A percentile compares a stretch with the other conserved stretches of the same genome.
Evolutionary conservation across 1,140 invertebrate genomes (phyloP).

Genomic region (Bombus huntii): DNA sequence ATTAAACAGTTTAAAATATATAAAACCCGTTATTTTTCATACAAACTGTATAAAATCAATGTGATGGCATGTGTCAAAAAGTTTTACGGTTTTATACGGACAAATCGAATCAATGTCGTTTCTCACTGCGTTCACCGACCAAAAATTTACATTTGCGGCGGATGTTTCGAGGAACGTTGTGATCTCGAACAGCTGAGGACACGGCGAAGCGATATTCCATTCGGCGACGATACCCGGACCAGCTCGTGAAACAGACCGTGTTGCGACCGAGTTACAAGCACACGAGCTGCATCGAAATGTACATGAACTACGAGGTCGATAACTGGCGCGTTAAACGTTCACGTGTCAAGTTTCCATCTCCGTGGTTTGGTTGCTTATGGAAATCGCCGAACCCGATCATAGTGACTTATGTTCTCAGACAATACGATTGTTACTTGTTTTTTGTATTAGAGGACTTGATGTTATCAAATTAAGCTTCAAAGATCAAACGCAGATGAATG

Average conservation of each 20-base stretch:
- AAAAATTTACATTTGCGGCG: neutral
- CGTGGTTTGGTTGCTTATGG: conserved; percentile 12
- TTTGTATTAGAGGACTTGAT: neutral
- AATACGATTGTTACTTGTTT: neutral
- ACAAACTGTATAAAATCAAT: neutral
- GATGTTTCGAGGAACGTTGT: neutral
- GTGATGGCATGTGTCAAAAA: neutral
- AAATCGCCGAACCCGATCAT: neutral
- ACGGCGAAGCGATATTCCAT: conserved; percentile 3
- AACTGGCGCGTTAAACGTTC: conserved; percentile 42
- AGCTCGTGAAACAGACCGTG: conserved; percentile 36
- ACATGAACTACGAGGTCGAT: conserved; percentile 39
- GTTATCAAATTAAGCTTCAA: too few species aligned
- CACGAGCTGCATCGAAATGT: conserved; percentile 21
- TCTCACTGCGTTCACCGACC: too few species aligned
- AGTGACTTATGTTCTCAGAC: too few species aligned
- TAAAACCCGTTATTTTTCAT: neutral
- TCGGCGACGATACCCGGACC: neutral
- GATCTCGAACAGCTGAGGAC: neutral
- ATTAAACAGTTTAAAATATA: neutral
- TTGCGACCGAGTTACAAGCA: conserved; percentile 30
- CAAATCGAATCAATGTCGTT: neutral
- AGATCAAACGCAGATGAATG: too few species aligned
- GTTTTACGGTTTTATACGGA: neutral
- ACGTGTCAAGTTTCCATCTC: conserved; percentile 38